Evolutionary conservation across 1,140 invertebrate species (phyloP).

Genomic region (Zaprionus davidi): DNA sequence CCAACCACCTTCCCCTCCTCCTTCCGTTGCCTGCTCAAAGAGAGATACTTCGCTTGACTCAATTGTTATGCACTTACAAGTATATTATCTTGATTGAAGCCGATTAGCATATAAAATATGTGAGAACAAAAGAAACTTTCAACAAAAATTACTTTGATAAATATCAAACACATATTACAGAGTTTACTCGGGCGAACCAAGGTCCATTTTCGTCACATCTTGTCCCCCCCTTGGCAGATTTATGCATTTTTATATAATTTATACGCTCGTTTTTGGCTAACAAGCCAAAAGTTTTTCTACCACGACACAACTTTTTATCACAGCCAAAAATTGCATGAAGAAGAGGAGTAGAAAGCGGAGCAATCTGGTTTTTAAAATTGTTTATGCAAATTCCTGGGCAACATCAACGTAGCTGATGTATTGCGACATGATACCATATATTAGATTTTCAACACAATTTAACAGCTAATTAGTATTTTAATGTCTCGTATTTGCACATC

Average conservation of each 20-base stretch:
- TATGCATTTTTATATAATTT: slow-evolving; percentile 57
- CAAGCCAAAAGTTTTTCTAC: slow-evolving; percentile 46
- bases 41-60: background rate
- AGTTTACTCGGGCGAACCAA: slow-evolving; percentile 9
- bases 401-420: slow-evolving; percentile 15
- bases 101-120: slow-evolving; percentile 61
- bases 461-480: slow-evolving; percentile 31
- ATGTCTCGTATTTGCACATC: slow-evolving; percentile 58
- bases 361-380: slow-evolving; percentile 41
- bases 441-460: slow-evolving; percentile 40
- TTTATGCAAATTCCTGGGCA: slow-evolving; percentile 59
- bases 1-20: background rate
- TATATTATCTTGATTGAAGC: slow-evolving; percentile 24
- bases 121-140: slow-evolving; percentile 20
- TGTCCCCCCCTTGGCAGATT: slow-evolving; percentile 29
- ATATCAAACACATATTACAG: slow-evolving; percentile 22
- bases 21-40: background rate
- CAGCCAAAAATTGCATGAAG: slow-evolving; percentile 20
- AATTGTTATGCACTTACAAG: slow-evolving; percentile 25
- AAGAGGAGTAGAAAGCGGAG: background rate
- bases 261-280: slow-evolving; percentile 40
- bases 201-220: slow-evolving; percentile 8
- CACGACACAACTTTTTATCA: slow-evolving; percentile 34
- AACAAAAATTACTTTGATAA: slow-evolving; percentile 27
- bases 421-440: slow-evolving; percentile 23